A percentile compares a stretch with the other conserved stretches of the same genome.
Conservation (phyloP, 1,140 invertebrate genomes). For the Protaetia brevitarsis region DNA sequence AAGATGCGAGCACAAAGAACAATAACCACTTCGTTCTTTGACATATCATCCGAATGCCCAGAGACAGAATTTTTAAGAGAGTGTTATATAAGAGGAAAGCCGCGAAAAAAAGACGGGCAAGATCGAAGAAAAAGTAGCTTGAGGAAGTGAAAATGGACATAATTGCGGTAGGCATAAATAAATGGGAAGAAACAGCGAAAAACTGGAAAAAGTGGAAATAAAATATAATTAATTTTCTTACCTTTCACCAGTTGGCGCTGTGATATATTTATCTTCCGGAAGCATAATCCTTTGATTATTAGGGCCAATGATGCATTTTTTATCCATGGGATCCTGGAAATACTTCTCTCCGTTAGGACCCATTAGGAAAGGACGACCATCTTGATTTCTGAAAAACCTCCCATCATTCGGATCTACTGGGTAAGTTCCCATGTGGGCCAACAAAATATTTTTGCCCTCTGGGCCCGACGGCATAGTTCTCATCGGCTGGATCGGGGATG, state of each 20-base stretch:
- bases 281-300: background rate
- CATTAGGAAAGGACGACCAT: background rate
- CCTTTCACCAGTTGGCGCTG: background rate
- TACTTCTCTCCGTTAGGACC: background rate
- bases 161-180: too few species aligned
- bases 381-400: background rate
- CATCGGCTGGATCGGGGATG: background rate
- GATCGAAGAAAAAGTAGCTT: too few species aligned
- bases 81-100: too few species aligned
- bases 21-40: too few species aligned
- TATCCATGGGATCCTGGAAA: background rate
- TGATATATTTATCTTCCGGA: background rate
- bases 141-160: too few species aligned
- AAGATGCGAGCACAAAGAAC: too few species aligned
- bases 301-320: background rate
- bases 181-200: too few species aligned
- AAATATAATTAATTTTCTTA: too few species aligned
- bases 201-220: too few species aligned
- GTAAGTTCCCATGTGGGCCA: background rate
- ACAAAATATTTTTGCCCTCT: background rate
- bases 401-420: background rate
- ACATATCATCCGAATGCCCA: too few species aligned
- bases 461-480: background rate
- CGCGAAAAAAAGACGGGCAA: too few species aligned
- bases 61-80: too few species aligned